phyloP scores from a whole-genome alignment of 2,797 vertebrate species.

The Toxotes lorentzi region DNA sequence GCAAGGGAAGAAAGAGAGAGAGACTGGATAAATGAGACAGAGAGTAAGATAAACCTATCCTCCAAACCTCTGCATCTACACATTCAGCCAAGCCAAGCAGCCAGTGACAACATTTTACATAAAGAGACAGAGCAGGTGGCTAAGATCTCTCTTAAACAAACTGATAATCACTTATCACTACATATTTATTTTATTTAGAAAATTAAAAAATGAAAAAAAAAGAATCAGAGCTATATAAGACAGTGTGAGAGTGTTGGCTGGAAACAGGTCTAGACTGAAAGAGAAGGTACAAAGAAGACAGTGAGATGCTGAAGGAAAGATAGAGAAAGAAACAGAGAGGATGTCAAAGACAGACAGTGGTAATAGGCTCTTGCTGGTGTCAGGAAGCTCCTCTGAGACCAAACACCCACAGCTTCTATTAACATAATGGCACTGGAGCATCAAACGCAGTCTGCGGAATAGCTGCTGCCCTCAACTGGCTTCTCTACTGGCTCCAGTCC shows the following conservation, averaged over 20 bases:
- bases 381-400: slow-evolving; percentile 61
- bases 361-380: slow-evolving; percentile 61
- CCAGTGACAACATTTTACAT: not conserved
- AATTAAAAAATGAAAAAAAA: no score
- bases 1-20: not conserved
- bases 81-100: not conserved
- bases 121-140: slow-evolving; percentile 10
- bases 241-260: not conserved
- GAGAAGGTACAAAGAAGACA: slow-evolving; percentile 1
- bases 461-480: slow-evolving; percentile 32
- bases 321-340: not conserved
- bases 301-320: slow-evolving; percentile 11
- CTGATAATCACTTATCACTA: slow-evolving; percentile 1
- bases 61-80: slow-evolving; percentile 5
- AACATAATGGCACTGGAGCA: slow-evolving; percentile 60
- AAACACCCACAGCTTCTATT: slow-evolving; percentile 55
- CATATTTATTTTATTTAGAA: not conserved
- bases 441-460: slow-evolving; percentile 49
- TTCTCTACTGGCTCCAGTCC: not conserved
- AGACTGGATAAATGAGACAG: slow-evolving; percentile 1
- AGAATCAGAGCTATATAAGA: not conserved
- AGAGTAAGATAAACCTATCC: slow-evolving; percentile 4
- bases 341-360: slow-evolving; percentile 41
- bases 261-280: not conserved
- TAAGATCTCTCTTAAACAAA: slow-evolving; percentile 14